These are phyloP conservation scores for Atta cephalotes DNA, from an alignment of 1,140 invertebrate species.

Conservation along the genomic window DNA sequence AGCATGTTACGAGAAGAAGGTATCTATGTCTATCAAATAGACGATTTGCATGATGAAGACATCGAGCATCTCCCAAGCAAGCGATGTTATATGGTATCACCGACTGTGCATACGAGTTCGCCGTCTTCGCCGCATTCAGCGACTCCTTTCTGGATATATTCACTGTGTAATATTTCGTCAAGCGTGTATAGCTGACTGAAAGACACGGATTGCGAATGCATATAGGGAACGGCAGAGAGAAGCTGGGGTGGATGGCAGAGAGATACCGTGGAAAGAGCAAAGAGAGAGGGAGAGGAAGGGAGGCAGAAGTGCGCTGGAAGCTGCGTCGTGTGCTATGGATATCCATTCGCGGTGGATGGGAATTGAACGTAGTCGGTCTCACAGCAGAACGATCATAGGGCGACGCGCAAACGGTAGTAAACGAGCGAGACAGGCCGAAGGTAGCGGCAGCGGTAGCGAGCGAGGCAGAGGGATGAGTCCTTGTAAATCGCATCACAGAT, in stretches of 20 bases:
- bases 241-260: slow-evolving; percentile 30
- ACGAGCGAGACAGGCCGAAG: slow-evolving; percentile 68
- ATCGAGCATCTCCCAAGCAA: slow-evolving; percentile 45
- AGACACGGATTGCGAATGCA: slow-evolving; percentile 82
- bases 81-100: slow-evolving; percentile 20
- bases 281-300: slow-evolving; percentile 55
- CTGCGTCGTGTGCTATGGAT: slow-evolving; percentile 79
- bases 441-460: slow-evolving; percentile 1
- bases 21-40: slow-evolving; percentile 12
- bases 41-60: slow-evolving; percentile 45
- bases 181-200: slow-evolving; percentile 80
- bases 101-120: slow-evolving; percentile 45
- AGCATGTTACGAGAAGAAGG: not conserved
- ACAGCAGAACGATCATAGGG: slow-evolving; percentile 86
- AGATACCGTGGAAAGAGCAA: slow-evolving; percentile 52
- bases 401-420: slow-evolving; percentile 81
- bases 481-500: slow-evolving; percentile 86
- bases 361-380: slow-evolving; percentile 82
- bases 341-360: slow-evolving; percentile 76
- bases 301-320: slow-evolving; percentile 52
- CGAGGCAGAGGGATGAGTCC: slow-evolving; percentile 72
- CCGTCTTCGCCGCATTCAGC: slow-evolving; percentile 38
- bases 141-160: slow-evolving; percentile 73
- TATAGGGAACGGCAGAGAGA: slow-evolving; percentile 67
- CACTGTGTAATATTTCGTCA: slow-evolving; percentile 79